Base-by-base conservation (phyloP, 2,888 invertebrate genomes). In the Ganaspis brasiliensis region DNA sequence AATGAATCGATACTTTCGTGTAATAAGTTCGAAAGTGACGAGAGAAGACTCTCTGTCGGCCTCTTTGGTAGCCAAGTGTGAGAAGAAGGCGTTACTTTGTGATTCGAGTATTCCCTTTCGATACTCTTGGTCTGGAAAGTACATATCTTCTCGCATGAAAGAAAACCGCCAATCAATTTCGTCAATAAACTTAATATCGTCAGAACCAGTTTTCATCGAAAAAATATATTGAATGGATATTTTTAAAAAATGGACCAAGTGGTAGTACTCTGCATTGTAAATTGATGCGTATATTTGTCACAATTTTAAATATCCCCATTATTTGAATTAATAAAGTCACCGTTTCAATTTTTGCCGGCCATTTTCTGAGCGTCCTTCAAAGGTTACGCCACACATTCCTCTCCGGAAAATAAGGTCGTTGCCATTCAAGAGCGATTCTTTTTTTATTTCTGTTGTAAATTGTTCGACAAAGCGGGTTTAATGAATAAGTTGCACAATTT, bases 1-100 rank as follows among this genome's bases (percentile, higher is more conserved):
- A 26, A 67, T 45, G 67, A 26, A 67, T 67, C 24, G 45, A 67
- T 45, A 67, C 45, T 4, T 9, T 21, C 24, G 14, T 8, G 67
- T 67, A 45, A 67, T 40, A 45, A 40, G 40, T 49, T 67, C 10
- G 21, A 45, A 67, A 67, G 67, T 45, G 10, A 40, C 45, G 67
- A 45, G 4, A 67, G 45, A 45, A 45, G 45, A 45, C 26, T 21
- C 14, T 40, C 21, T 45, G 26, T n/a, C 45, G 45, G 40, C 40
- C 14, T 24, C 45, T 67, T 67, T 67, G 63, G 24, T 24, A 45
- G 21, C 21, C 40, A n/a, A 40, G 63, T 63, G 40, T 63, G 63
- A 63, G 37, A 63, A 63, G 19, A 40, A 63, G 24, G 40, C 21
- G n/a, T 21, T 63, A 63, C 40, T 63, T 37, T 40, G 37, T 37